phyloP scores from a whole-genome alignment of 1,140 invertebrate genomes.

The Monochamus saltuarius region DNA sequence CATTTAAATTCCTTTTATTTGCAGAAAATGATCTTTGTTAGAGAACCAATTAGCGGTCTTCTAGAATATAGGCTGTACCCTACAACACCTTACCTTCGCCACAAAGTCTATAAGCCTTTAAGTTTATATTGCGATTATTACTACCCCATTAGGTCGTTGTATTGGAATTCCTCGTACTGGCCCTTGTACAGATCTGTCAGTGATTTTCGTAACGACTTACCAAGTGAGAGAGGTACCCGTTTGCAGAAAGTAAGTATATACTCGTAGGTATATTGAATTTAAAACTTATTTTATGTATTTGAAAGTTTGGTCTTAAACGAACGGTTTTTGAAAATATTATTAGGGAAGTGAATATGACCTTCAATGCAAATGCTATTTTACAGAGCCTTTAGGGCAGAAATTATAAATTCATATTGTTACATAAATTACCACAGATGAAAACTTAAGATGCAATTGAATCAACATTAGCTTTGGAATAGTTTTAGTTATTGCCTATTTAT shows the following conservation, averaged over 20 bases:
- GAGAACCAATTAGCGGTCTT: conserved; percentile 26
- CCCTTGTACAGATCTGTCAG: conserved; percentile 28
- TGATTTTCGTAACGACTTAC: conserved; percentile 24
- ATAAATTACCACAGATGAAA: too few relatives aligned
- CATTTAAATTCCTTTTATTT: conserved; percentile 22
- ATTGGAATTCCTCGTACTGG: conserved; percentile 34
- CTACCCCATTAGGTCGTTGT: conserved; percentile 29
- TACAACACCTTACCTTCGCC: conserved; percentile 23
- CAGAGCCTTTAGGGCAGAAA: too few relatives aligned
- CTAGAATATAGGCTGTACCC: conserved; percentile 28
- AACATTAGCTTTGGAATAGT: too few relatives aligned
- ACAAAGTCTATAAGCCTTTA: conserved; percentile 35
- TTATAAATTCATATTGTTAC: too few relatives aligned
- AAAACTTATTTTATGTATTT: too few relatives aligned
- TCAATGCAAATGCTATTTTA: too few relatives aligned
- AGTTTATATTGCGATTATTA: conserved; percentile 36
- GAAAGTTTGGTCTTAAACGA: too few relatives aligned
- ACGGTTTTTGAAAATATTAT: too few relatives aligned
- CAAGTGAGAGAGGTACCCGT: conserved; percentile 15
- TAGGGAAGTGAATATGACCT: too few relatives aligned
- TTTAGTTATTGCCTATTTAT: too few relatives aligned
- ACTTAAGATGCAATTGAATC: too few relatives aligned
- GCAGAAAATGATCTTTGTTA: conserved; percentile 40
- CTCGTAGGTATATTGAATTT: too few relatives aligned
- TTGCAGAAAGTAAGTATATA: conserved; percentile 31